A percentile compares a stretch with the other conserved stretches of the same genome.
phyloP scores from a whole-genome alignment of 2,888 invertebrate species.

The Myathropa florea region DNA sequence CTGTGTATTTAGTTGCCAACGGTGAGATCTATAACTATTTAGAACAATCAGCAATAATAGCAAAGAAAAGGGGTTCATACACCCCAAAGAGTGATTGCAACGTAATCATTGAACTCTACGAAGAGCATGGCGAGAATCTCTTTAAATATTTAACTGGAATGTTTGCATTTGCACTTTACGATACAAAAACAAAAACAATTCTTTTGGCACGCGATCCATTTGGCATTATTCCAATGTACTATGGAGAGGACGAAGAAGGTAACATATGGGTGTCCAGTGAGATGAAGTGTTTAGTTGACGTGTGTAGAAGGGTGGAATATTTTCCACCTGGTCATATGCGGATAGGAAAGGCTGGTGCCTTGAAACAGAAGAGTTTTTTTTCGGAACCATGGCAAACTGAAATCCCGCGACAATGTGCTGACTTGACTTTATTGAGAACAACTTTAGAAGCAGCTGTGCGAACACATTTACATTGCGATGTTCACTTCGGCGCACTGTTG shows the following conservation, averaged over 20 bases:
- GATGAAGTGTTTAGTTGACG: constrained; percentile 79
- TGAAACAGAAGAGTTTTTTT: constrained; percentile 75
- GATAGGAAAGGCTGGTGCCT: constrained; percentile 74
- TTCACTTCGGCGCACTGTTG: constrained; percentile 78
- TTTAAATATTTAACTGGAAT: constrained; percentile 79
- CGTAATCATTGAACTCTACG: constrained; percentile 79
- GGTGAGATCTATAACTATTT: constrained; percentile 80
- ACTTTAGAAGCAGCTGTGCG: constrained; percentile 78
- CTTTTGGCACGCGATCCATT: constrained; percentile 79
- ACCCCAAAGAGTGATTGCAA: constrained; percentile 79
- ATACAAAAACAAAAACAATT: constrained; percentile 75
- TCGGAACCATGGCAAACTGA: constrained; percentile 75
- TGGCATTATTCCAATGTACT: constrained; percentile 80
- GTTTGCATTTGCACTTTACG: constrained; percentile 79
- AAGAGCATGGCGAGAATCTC: constrained; percentile 76
- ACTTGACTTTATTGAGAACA: constrained; percentile 75
- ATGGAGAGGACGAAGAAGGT: constrained; percentile 77
- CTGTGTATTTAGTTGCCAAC: constrained; percentile 78
- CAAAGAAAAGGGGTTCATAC: constrained; percentile 75
- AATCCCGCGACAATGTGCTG: constrained; percentile 74
- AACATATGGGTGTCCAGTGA: constrained; percentile 80
- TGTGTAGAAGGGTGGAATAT: constrained; percentile 75
- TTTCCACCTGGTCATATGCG: constrained; percentile 78
- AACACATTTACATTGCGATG: constrained; percentile 80
- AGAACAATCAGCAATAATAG: constrained; percentile 77